phyloP scores from a whole-genome alignment of 1,140 invertebrate genomes.

The Centruroides vittatus region DNA sequence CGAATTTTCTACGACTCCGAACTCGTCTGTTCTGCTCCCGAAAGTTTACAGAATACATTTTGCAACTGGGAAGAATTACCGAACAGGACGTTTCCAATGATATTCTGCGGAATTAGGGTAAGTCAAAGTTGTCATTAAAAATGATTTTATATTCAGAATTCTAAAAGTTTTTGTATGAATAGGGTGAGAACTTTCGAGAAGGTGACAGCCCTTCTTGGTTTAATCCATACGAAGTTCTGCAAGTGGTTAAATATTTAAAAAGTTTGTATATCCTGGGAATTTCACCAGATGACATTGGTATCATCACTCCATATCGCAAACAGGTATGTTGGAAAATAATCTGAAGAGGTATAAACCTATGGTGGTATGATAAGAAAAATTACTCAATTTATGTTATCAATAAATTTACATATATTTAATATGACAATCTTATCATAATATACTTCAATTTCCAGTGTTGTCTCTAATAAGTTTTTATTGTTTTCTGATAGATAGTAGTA shows the following conservation, averaged over 20 bases:
- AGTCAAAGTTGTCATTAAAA: background rate
- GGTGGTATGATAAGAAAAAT: no score
- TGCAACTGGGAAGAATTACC: constrained; percentile 26
- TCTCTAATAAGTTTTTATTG: no score
- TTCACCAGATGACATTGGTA: constrained; percentile 57
- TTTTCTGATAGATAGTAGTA: no score
- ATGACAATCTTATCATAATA: no score
- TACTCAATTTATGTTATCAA: no score
- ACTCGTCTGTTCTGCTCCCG: constrained; percentile 27
- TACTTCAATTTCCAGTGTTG: no score
- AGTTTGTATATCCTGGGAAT: constrained; percentile 48
- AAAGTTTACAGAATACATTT: constrained; percentile 24
- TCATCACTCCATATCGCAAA: constrained; percentile 84
- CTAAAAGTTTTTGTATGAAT: background rate
- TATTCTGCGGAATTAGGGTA: constrained; percentile 63
- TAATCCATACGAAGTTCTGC: constrained; percentile 66
- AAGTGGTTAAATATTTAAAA: constrained; percentile 31
- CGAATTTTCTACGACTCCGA: constrained; percentile 65
- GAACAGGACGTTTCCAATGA: constrained; percentile 44
- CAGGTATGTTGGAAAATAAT: constrained; percentile 43
- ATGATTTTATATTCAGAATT: no score
- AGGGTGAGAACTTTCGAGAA: constrained; percentile 54
- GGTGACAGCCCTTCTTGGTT: constrained; percentile 73
- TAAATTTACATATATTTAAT: no score
- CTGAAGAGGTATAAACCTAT: no score